phyloP scores from a whole-genome alignment of 2,888 invertebrate genomes.

The Ormyrus rosae region DNA sequence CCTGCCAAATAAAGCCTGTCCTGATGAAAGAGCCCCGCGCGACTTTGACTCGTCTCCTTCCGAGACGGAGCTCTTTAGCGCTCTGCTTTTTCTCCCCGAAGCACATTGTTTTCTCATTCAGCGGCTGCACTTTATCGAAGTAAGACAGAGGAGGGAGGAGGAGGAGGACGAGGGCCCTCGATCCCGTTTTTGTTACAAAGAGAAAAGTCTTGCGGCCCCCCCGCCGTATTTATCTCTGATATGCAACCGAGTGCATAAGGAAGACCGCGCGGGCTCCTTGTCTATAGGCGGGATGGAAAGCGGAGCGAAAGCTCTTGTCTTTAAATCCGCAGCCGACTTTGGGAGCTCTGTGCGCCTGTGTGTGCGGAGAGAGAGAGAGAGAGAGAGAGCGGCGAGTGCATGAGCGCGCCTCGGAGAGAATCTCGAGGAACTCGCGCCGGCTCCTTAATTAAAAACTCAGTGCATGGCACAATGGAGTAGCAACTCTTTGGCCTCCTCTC shows the following conservation, averaged over 20 bases:
- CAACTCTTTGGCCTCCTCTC: slow-evolving; percentile 67
- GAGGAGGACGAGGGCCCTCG: slow-evolving; percentile 61
- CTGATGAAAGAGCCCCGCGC: slow-evolving; percentile 6
- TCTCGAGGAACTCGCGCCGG: slow-evolving; percentile 69
- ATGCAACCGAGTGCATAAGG: slow-evolving; percentile 49
- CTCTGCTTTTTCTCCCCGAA: slow-evolving; percentile 40
- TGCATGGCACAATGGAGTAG: slow-evolving; percentile 72
- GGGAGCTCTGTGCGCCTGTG: background rate
- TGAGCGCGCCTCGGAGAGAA: slow-evolving; percentile 51
- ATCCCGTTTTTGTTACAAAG: slow-evolving; percentile 55
- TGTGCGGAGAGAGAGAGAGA: background rate
- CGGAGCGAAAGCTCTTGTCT: slow-evolving; percentile 23
- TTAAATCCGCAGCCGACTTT: slow-evolving; percentile 4
- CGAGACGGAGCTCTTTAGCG: slow-evolving; percentile 39
- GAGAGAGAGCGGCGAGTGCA: background rate
- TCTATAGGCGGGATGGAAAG: background rate
- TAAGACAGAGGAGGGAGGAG: slow-evolving; percentile 44
- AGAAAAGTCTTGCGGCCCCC: slow-evolving; percentile 43
- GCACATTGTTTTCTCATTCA: slow-evolving; percentile 45
- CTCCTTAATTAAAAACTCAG: slow-evolving; percentile 73
- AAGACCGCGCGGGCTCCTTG: slow-evolving; percentile 23
- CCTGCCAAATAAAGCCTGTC: slow-evolving; percentile 13
- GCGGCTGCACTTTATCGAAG: slow-evolving; percentile 58
- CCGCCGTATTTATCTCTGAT: slow-evolving; percentile 53
- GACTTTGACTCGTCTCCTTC: slow-evolving; percentile 64